Evolutionary conservation across 1,140 invertebrate species (phyloP).

Genomic region (Apolygus lucorum): DNA sequence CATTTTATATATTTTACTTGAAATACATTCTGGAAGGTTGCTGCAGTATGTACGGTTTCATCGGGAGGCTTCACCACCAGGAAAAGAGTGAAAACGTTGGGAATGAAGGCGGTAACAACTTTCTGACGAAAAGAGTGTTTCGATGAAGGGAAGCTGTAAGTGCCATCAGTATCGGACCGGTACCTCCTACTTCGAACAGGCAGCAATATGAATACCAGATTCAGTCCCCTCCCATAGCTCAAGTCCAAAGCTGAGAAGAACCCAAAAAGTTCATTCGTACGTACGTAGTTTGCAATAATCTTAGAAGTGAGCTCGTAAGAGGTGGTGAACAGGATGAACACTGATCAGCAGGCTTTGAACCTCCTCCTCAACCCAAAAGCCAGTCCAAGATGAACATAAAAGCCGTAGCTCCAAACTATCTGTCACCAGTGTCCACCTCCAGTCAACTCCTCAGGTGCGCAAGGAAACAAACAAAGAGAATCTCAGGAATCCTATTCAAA

Average conservation of each 20-base stretch:
- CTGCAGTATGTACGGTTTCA: too few relatives aligned
- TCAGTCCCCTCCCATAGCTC: constrained; percentile 63
- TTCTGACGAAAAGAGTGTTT: too few relatives aligned
- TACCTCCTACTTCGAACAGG: constrained; percentile 84
- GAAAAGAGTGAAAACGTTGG: too few relatives aligned
- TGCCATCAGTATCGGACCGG: too few relatives aligned
- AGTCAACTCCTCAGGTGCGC: constrained; percentile 83
- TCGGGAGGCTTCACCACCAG: too few relatives aligned
- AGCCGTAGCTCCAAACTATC: constrained; percentile 68
- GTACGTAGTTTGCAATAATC: constrained; percentile 75
- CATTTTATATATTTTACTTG: too few relatives aligned
- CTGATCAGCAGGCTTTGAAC: constrained; percentile 54
- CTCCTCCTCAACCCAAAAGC: constrained; percentile 38
- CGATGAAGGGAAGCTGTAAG: too few relatives aligned
- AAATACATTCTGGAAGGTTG: too few relatives aligned
- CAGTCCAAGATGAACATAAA: constrained; percentile 35
- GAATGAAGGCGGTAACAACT: too few relatives aligned
- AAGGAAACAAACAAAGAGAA: constrained; percentile 88
- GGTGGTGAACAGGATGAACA: constrained; percentile 76
- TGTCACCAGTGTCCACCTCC: constrained; percentile 86
- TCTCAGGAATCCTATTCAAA: constrained; percentile 92
- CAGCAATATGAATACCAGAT: constrained; percentile 89
- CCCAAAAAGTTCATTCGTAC: constrained; percentile 7
- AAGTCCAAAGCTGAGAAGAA: constrained; percentile 4
- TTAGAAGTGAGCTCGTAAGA: constrained; percentile 85